phyloP scores from a whole-genome alignment of 2,113 vertebrate species.

The Pontoporia blainvillei region DNA sequence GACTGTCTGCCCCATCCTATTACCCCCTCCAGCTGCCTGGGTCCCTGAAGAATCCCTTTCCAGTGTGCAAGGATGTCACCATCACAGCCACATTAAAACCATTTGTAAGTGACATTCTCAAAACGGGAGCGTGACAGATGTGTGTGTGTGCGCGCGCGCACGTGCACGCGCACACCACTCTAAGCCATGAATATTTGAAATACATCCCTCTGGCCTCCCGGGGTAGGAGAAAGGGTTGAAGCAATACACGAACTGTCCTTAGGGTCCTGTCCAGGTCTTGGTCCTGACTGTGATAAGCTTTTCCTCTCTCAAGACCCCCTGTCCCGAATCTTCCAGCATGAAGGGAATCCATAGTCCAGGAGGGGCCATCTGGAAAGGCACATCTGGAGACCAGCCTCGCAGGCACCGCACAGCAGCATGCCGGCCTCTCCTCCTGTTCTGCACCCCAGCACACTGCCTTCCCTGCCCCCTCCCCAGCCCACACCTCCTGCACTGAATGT shows the following conservation, averaged over 20 bases:
- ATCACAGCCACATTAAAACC: constrained; percentile 79
- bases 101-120: constrained; percentile 73
- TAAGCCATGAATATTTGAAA: neutral
- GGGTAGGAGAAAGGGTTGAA: constrained; percentile 56
- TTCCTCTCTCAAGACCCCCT: constrained; percentile 20
- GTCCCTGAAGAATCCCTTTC: constrained; percentile 69
- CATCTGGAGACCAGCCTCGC: constrained; percentile 60
- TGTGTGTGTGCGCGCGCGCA: too few relatives aligned
- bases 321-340: neutral
- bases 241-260: constrained; percentile 42
- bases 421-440: neutral
- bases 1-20: neutral
- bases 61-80: constrained; percentile 70
- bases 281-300: constrained; percentile 48
- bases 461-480: accelerated
- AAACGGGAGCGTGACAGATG: constrained; percentile 69
- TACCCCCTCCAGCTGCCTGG: constrained; percentile 51
- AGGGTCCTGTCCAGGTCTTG: neutral
- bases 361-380: neutral
- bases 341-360: neutral
- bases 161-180: neutral
- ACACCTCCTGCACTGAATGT: accelerated
- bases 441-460: neutral
- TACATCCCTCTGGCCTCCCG: neutral
- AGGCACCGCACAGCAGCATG: neutral